phyloP scores from a whole-genome alignment of 2,797 vertebrate species.

The Tenualosa thibaudeaui region DNA sequence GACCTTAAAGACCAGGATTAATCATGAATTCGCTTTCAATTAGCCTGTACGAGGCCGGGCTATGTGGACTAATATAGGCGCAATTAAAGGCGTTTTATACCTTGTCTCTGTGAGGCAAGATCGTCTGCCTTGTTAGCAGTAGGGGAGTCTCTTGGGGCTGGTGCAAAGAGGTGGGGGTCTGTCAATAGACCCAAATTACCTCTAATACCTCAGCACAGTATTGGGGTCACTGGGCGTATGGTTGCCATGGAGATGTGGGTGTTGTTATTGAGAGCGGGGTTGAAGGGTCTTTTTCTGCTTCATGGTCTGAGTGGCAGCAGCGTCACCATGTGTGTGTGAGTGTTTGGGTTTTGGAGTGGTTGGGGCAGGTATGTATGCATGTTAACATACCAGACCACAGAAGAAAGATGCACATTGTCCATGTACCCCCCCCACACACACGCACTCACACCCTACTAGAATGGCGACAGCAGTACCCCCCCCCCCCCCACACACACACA shows the following conservation, averaged over 20 bases:
- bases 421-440: no score
- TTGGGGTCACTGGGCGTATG: slow-evolving; percentile 71
- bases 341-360: not conserved
- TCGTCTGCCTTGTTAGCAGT: not conserved
- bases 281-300: slow-evolving; percentile 63
- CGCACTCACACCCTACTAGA: no score
- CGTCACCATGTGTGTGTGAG: not conserved
- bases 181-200: not conserved
- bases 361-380: no score
- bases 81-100: not conserved
- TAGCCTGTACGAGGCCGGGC: not conserved
- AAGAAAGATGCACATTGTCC: no score
- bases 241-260: slow-evolving; percentile 72
- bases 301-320: slow-evolving; percentile 65
- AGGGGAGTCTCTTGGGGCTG: not conserved
- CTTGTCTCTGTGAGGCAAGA: not conserved
- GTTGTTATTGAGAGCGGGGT: slow-evolving; percentile 65
- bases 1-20: not conserved
- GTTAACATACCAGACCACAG: no score
- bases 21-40: not conserved
- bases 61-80: not conserved
- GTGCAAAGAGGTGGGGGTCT: not conserved
- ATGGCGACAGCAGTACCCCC: no score
- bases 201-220: slow-evolving; percentile 5
- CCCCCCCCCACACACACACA: no score